Evolutionary conservation across 1,140 invertebrate species (phyloP).

Genomic region (Apolygus lucorum): DNA sequence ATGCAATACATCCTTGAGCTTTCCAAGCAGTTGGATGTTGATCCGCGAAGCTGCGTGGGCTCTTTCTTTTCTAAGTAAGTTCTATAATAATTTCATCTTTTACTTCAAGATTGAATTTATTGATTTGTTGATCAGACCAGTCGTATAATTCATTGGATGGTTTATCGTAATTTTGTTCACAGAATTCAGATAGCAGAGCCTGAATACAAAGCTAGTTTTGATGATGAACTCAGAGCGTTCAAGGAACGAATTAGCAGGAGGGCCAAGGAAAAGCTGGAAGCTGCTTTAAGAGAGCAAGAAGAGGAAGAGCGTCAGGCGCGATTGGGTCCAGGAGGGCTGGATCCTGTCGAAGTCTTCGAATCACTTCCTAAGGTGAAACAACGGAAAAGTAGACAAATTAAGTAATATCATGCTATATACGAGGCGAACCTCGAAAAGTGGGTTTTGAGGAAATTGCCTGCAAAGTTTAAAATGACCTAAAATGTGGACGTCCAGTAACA

Average conservation of each 20-base stretch:
- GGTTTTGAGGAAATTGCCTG: too few relatives aligned
- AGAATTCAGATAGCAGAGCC: slow-evolving; percentile 78
- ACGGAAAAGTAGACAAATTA: too few relatives aligned
- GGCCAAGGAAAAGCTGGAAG: slow-evolving; percentile 79
- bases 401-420: too few relatives aligned
- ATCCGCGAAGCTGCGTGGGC: slow-evolving; percentile 82
- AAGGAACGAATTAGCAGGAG: slow-evolving; percentile 79
- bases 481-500: too few relatives aligned
- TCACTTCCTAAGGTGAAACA: slow-evolving; percentile 77
- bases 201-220: slow-evolving; percentile 89
- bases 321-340: slow-evolving; percentile 91
- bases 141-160: not conserved
- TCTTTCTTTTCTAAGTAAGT: slow-evolving; percentile 85
- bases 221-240: slow-evolving; percentile 86
- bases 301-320: slow-evolving; percentile 81
- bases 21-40: slow-evolving; percentile 85
- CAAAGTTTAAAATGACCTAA: too few relatives aligned
- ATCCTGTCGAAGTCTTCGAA: slow-evolving; percentile 95
- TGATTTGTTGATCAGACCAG: too few relatives aligned
- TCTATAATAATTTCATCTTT: not conserved
- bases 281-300: slow-evolving; percentile 69
- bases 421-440: too few relatives aligned
- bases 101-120: not conserved
- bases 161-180: not conserved
- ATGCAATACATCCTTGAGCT: slow-evolving; percentile 98